phyloP scores from a whole-genome alignment of 2,113 vertebrate genomes.

The Siphamia tubifer region DNA sequence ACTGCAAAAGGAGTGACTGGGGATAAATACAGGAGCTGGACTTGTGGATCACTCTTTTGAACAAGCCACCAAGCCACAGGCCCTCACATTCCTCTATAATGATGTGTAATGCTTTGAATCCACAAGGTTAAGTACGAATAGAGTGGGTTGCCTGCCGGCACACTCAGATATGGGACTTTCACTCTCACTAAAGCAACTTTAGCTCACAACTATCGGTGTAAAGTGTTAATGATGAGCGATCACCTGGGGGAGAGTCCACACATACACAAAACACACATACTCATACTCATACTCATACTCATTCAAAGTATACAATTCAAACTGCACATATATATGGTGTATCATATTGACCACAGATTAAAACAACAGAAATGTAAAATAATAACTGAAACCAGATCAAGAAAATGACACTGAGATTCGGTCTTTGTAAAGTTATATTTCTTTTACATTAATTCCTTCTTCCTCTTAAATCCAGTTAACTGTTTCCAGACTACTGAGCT shows the following conservation, averaged over 20 bases:
- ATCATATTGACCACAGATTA: not conserved
- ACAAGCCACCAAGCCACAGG: conserved; percentile 42
- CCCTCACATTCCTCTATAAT: conserved; percentile 51
- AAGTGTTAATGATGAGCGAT: conserved; percentile 27
- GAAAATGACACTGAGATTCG: not conserved
- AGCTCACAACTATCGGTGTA: conserved; percentile 8
- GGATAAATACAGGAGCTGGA: conserved; percentile 29
- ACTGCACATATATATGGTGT: not conserved
- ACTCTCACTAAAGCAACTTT: conserved; percentile 35
- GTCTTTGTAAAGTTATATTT: conserved; percentile 17
- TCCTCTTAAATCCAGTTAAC: conserved; percentile 14
- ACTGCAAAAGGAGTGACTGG: conserved; percentile 19
- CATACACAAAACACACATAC: not conserved
- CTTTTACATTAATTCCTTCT: conserved; percentile 12
- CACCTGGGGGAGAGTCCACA: conserved; percentile 6
- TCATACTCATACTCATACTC: not conserved
- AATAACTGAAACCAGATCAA: not conserved
- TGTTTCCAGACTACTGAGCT: conserved; percentile 40
- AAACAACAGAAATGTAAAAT: not conserved
- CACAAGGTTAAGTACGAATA: conserved; percentile 48
- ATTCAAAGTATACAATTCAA: not conserved
- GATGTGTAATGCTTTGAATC: conserved; percentile 58
- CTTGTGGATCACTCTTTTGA: conserved; percentile 36
- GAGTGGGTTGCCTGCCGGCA: conserved; percentile 33
- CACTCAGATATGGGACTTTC: conserved; percentile 21